Base-by-base conservation (phyloP, 2,797 vertebrate species). In the Lutjanus campechanus region DNA sequence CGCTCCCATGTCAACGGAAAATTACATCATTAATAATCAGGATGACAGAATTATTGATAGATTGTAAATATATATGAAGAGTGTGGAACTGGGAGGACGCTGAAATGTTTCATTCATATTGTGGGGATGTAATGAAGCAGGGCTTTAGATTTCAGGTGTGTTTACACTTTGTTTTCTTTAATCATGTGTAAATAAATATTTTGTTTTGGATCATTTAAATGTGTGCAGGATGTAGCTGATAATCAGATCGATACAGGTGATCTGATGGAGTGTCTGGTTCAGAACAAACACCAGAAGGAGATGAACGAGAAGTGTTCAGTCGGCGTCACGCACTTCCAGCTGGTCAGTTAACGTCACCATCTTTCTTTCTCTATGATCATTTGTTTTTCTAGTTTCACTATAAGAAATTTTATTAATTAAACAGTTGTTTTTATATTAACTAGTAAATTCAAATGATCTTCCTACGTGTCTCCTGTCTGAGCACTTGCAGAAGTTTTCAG, bases 261-360 rank as follows among this genome's bases (percentile, higher is more conserved):
- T 73, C 94, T 99, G 86, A 98, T 99, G 98, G 97, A 99, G 83
- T 99, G 98, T 86, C 93, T 99, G 75, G 96, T 99, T 75, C 97
- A 97, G 95, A 99, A 99, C 88, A 99, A 99, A 84, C 97, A 99
- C 91, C 97, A 99, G 94, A 98, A 98, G 86, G 98, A 99, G 87
- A 99, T 98, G 97, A 99, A 98, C 51, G 98, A 99, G 76, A 99
- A 99, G 87, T 99, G 98, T 25, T 84, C 93, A 0, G 97, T 99
- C 0, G 98, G 98, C 15, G 97, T 99, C 76, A 99, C 97, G 7
- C 98, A 98, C 88, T 99, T 99, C 94, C 98, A 99, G 84, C 96
- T 99, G 97, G 98, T 99, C 88, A 96, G 96, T 87, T n/a, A n/a
- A 69, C 58, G 1, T 20, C 29, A 17, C 20, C 4, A 4, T 25